Evolutionary conservation across 1,140 invertebrate genomes (phyloP).

Genomic region (Formica selysi): DNA sequence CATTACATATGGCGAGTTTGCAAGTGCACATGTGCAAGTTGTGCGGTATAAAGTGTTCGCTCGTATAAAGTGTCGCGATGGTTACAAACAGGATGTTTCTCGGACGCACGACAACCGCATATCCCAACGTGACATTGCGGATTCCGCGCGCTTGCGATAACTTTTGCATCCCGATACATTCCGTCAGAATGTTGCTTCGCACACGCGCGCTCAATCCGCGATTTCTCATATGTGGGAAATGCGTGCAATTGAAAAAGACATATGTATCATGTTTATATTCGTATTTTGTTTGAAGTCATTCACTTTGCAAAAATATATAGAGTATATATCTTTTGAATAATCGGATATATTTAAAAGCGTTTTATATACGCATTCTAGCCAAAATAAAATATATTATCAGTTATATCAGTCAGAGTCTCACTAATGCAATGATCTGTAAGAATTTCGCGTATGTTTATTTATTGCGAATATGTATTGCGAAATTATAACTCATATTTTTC

Average conservation of each 20-base stretch:
- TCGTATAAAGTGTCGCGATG: constrained; percentile 26
- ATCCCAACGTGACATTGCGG: constrained; percentile 27
- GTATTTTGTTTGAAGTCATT: too few relatives aligned
- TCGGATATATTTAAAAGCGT: background rate
- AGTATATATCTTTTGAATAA: background rate
- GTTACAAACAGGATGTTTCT: constrained; percentile 29
- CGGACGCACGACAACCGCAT: constrained; percentile 16
- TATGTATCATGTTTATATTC: too few relatives aligned
- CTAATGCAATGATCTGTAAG: background rate
- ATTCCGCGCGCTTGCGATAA: constrained; percentile 30
- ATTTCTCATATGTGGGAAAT: background rate
- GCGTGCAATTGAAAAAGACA: background rate
- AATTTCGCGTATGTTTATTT: background rate
- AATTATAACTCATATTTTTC: background rate
- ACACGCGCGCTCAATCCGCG: background rate
- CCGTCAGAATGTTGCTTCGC: background rate
- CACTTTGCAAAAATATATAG: too few relatives aligned
- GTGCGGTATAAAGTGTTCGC: background rate
- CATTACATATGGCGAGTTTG: background rate
- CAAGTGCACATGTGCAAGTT: background rate
- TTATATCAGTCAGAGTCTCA: background rate
- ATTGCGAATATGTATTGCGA: background rate
- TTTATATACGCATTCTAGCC: background rate
- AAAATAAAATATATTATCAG: background rate
- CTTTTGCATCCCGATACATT: constrained; percentile 23